phyloP scores from a whole-genome alignment of 2,113 vertebrate genomes.

The Pseudonaja textilis region DNA sequence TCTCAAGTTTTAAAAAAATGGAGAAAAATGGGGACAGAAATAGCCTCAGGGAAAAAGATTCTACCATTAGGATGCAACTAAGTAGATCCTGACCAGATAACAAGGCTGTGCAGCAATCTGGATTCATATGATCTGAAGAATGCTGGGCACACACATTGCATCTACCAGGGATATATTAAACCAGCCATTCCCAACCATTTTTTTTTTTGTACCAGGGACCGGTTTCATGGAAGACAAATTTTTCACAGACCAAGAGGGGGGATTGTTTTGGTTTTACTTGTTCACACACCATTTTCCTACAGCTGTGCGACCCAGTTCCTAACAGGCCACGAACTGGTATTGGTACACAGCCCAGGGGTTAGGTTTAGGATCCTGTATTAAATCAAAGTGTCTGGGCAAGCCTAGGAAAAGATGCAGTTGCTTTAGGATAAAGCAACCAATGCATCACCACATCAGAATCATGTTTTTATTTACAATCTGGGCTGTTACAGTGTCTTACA shows the following conservation, averaged over 20 bases:
- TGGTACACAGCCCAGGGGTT: no score
- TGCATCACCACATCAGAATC: not conserved
- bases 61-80: not conserved
- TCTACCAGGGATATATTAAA: not conserved
- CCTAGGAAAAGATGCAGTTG: not conserved
- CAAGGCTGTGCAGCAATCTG: not conserved
- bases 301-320: no score
- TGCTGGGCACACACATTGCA: not conserved
- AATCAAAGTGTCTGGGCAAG: not conserved
- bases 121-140: not conserved
- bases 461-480: not conserved
- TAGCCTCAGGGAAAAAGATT: not conserved
- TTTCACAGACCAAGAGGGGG: no score
- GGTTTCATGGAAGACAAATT: no score
- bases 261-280: no score
- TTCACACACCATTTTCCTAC: no score
- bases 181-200: no score
- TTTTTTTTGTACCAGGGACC: no score
- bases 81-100: not conserved
- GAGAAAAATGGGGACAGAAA: not conserved
- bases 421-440: not conserved
- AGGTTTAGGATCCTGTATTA: no score
- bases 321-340: no score
- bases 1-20: not conserved
- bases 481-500: not conserved